These are phyloP conservation scores for Chaetodon trifasciatus DNA, from an alignment of 2,797 vertebrate species.

Conservation along the genomic window DNA sequence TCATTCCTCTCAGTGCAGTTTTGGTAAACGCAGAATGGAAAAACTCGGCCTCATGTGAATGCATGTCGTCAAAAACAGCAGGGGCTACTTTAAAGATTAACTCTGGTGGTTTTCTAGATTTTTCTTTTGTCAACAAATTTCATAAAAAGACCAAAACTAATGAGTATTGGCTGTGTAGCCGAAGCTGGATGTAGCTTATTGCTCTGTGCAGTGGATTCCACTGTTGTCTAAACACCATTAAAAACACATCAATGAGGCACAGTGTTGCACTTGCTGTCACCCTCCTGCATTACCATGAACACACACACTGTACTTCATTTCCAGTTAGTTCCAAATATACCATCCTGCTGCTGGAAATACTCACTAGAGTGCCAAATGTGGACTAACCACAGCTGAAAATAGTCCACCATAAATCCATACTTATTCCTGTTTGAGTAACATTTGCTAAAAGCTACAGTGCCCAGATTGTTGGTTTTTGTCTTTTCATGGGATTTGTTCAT, in stretches of 20 bases:
- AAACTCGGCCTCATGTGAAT: background rate
- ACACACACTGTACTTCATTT: constrained; percentile 1
- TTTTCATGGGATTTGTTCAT: background rate
- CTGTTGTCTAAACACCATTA: constrained; percentile 3
- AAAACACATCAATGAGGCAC: background rate
- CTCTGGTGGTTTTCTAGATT: background rate
- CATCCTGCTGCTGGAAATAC: background rate
- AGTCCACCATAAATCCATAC: background rate
- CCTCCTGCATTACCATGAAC: background rate
- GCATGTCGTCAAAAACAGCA: constrained; percentile 9
- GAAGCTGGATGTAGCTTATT: background rate
- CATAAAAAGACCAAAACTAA: background rate
- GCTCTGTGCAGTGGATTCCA: background rate
- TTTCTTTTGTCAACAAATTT: constrained; percentile 17
- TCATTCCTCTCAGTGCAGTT: constrained; percentile 15
- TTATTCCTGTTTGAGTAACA: background rate
- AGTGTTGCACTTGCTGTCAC: background rate
- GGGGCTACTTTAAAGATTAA: constrained; percentile 1
- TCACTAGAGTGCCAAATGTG: background rate
- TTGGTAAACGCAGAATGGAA: constrained; percentile 4
- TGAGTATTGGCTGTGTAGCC: background rate
- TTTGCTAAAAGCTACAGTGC: background rate
- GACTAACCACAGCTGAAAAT: constrained; percentile 16
- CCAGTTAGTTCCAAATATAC: background rate
- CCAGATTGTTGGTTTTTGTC: background rate